Evolutionary conservation across 2,888 invertebrate species (phyloP).

Genomic region (Lasiommata megera): DNA sequence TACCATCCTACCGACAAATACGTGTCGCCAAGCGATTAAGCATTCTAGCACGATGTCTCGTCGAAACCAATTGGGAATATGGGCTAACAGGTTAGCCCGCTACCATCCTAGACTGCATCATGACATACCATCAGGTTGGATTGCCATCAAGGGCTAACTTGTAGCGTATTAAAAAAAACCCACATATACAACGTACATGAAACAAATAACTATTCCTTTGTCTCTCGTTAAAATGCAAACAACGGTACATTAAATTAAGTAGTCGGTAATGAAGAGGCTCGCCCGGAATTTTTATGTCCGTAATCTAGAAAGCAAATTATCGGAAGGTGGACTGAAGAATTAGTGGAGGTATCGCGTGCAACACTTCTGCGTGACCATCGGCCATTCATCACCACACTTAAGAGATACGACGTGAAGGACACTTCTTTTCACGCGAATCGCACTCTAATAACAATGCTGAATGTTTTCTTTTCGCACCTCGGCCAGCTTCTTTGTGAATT

Average conservation of each 20-base stretch:
- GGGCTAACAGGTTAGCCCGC: too few species aligned
- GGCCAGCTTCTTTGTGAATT: neutral
- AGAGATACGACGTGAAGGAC: slow-evolving; percentile 62
- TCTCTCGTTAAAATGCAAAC: slow-evolving; percentile 31
- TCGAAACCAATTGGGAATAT: too few species aligned
- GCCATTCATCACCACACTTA: slow-evolving; percentile 62
- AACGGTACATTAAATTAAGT: slow-evolving; percentile 48
- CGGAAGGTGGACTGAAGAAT: slow-evolving; percentile 52
- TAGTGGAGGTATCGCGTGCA: slow-evolving; percentile 53
- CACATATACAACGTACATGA: too few species aligned
- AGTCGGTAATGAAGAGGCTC: slow-evolving; percentile 53
- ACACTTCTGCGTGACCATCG: slow-evolving; percentile 57
- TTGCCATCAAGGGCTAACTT: too few species aligned
- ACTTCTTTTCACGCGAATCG: slow-evolving; percentile 58
- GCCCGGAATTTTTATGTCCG: slow-evolving; percentile 57
- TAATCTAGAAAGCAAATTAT: slow-evolving; percentile 58
- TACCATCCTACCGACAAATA: too few species aligned
- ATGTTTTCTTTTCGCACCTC: slow-evolving; percentile 7
- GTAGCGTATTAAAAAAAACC: too few species aligned
- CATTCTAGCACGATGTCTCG: too few species aligned
- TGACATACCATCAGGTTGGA: too few species aligned
- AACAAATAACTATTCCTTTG: neutral
- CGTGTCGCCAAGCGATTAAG: too few species aligned
- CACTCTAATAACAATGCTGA: slow-evolving; percentile 31
- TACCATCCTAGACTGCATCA: too few species aligned